Percentiles rank a stretch among this genome's conserved stretches.
Conservation (phyloP, 2,888 invertebrate species). For the Drosophila algonquin region DNA sequence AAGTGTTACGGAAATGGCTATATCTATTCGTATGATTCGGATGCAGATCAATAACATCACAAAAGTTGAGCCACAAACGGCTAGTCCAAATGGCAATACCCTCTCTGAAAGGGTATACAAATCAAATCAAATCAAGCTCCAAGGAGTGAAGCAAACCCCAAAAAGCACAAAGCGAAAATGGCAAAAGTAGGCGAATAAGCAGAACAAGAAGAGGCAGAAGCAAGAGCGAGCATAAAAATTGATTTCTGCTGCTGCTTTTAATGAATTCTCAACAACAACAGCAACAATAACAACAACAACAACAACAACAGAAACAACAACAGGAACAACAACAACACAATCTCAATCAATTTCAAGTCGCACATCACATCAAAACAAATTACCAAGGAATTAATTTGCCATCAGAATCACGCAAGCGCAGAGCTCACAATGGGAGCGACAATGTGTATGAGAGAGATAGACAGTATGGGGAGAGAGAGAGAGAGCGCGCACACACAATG, state of each 20-base stretch:
- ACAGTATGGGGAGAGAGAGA: background rate
- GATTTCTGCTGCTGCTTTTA: conserved; percentile 75
- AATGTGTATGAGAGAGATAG: background rate
- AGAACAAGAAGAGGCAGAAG: conserved; percentile 42
- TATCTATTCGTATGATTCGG: background rate
- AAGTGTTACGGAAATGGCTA: too few species aligned
- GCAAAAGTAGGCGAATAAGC: conserved; percentile 39
- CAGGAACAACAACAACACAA: conserved; percentile 70
- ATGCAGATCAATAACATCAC: background rate
- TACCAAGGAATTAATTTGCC: conserved; percentile 82
- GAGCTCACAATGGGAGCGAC: conserved; percentile 26
- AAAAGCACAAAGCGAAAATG: conserved; percentile 22
- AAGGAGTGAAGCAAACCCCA: conserved; percentile 12
- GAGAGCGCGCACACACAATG: background rate
- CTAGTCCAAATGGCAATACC: background rate
- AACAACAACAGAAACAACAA: conserved; percentile 51
- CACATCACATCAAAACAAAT: conserved; percentile 82
- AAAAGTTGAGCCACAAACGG: background rate
- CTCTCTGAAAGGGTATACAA: background rate
- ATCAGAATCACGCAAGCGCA: conserved; percentile 80
- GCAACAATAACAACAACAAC: conserved; percentile 18
- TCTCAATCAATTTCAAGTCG: conserved; percentile 80
- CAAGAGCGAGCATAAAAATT: conserved; percentile 64
- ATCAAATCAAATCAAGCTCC: background rate
- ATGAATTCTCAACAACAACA: conserved; percentile 61